phyloP scores from a whole-genome alignment of 35 echinoderm and acorn worm species.

The Diadema setosum region DNA sequence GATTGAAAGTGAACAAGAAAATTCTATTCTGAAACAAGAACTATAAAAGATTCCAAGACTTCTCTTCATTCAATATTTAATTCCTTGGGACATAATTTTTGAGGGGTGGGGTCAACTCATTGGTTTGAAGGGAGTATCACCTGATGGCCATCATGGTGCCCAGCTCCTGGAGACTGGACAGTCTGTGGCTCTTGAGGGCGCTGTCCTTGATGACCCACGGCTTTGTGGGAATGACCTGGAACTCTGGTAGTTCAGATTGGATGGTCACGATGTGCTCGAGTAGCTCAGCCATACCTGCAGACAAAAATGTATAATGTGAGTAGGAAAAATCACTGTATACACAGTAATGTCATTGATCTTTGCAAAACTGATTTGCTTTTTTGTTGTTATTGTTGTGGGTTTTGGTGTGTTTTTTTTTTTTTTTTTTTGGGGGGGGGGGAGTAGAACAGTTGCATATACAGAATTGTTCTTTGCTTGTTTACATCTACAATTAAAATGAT shows the following conservation, averaged over 20 bases:
- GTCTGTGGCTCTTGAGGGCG: conserved; percentile 66
- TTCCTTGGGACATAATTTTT: background rate
- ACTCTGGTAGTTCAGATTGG: conserved; percentile 35
- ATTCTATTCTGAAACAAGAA: no score
- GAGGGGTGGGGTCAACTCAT: no score
- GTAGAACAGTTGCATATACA: no score
- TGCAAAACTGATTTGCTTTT: no score
- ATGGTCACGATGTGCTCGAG: conserved; percentile 55
- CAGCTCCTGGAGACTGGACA: conserved; percentile 56
- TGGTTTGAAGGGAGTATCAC: background rate
- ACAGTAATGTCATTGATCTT: no score
- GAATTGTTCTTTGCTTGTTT: no score
- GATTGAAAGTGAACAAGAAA: no score
- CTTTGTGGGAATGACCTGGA: conserved; percentile 64
- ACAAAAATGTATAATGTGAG: background rate
- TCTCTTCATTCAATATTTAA: background rate
- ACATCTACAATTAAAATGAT: no score
- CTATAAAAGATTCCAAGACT: background rate
- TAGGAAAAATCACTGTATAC: no score
- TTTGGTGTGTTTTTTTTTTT: no score
- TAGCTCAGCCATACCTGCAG: conserved; percentile 55
- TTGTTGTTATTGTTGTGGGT: no score
- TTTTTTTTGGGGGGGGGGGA: no score
- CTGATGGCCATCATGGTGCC: conserved; percentile 79
- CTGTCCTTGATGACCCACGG: conserved; percentile 56